Percentiles rank a stretch among this genome's conserved stretches.
Evolutionary conservation across 2,888 invertebrate genomes (phyloP).

Genomic region (Geotrupes spiniger): DNA sequence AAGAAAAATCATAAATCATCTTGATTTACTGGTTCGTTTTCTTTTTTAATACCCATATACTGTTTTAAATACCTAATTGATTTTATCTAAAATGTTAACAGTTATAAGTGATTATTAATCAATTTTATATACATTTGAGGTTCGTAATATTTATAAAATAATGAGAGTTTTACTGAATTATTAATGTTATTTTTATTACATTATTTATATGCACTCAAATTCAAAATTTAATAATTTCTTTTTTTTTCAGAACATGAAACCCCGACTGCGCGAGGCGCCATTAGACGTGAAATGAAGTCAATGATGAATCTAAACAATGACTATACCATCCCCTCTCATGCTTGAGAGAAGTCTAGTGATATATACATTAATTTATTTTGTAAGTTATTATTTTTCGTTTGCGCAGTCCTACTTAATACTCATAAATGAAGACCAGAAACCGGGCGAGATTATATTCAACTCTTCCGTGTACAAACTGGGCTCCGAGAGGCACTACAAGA

Average conservation of each 20-base stretch:
- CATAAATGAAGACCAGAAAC: conserved; percentile 49
- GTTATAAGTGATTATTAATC: no score
- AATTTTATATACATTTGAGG: no score
- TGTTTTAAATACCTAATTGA: no score
- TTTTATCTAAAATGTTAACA: no score
- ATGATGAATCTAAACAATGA: conserved; percentile 29
- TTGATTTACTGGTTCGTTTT: no score
- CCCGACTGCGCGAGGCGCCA: not conserved
- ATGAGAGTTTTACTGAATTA: no score
- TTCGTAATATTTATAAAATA: no score
- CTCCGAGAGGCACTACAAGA: conserved; percentile 74
- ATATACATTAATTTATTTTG: conserved; percentile 24
- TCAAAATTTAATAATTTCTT: no score
- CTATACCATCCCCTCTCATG: conserved; percentile 30
- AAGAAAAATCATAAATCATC: no score
- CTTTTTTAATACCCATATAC: no score
- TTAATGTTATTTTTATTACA: no score
- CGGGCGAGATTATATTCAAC: conserved; percentile 71
- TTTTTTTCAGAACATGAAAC: conserved; percentile 10
- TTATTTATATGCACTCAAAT: no score
- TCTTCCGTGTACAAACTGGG: conserved; percentile 78
- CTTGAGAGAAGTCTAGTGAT: conserved; percentile 26
- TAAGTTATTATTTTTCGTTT: conserved; percentile 15
- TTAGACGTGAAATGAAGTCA: not conserved
- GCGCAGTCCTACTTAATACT: conserved; percentile 42